A percentile compares a stretch with the other conserved stretches of the same genome.
These are phyloP conservation scores for Drosophila tripunctata DNA, from an alignment of 2,888 invertebrate genomes.

Conservation along the genomic window DNA sequence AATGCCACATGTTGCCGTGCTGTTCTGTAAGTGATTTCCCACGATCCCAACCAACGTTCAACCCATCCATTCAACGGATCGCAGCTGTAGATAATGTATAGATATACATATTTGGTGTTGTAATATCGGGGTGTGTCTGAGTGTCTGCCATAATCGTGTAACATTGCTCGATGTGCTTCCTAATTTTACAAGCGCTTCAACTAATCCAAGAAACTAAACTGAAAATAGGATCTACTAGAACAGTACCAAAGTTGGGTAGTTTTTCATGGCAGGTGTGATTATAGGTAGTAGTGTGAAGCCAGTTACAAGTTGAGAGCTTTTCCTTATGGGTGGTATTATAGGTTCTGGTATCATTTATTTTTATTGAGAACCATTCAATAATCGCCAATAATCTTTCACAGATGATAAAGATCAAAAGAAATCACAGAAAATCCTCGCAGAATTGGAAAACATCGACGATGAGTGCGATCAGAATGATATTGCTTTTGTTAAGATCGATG, in stretches of 20 bases:
- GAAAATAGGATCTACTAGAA: conserved; percentile 2
- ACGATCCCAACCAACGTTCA: background rate
- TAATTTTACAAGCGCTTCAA: conserved; percentile 57
- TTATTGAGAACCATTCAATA: conserved; percentile 1
- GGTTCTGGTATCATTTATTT: conserved; percentile 11
- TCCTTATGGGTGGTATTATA: conserved; percentile 17
- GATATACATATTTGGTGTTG: conserved; percentile 47
- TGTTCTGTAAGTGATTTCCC: conserved; percentile 91
- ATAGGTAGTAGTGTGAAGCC: conserved; percentile 41
- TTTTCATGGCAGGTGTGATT: background rate
- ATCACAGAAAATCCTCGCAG: conserved; percentile 92
- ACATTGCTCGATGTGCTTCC: conserved; percentile 64
- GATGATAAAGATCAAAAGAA: conserved; percentile 96
- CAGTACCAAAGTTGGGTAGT: conserved; percentile 13
- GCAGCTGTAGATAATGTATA: conserved; percentile 69
- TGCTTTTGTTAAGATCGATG: conserved; percentile 95
- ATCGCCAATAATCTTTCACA: conserved; percentile 81
- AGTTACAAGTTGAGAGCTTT: conserved; percentile 60
- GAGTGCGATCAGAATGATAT: conserved; percentile 96
- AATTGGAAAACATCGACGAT: conserved; percentile 96
- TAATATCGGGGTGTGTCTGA: conserved; percentile 60
- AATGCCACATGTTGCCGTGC: conserved; percentile 94
- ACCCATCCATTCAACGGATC: conserved; percentile 20
- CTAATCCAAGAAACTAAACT: conserved; percentile 53
- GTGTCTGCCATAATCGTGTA: conserved; percentile 57